Evolutionary conservation across 2,888 invertebrate species (phyloP).

Genomic region (Andrena chrysosceles): DNA sequence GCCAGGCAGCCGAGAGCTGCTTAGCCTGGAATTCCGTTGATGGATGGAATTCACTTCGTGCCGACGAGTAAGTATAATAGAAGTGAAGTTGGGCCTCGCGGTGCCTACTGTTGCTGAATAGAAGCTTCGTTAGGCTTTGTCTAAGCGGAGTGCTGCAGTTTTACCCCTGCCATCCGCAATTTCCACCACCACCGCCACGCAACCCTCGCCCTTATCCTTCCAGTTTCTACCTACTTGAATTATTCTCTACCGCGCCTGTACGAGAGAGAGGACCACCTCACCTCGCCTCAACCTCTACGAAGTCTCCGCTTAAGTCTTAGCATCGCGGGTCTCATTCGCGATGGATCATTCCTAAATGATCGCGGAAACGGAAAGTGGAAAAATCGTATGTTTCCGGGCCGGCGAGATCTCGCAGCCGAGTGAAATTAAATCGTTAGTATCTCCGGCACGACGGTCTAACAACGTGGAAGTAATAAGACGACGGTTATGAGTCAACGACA

Average conservation of each 20-base stretch:
- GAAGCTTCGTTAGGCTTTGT: conserved; percentile 79
- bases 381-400: background rate
- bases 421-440: conserved; percentile 33
- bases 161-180: conserved; percentile 59
- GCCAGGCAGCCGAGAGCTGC: conserved; percentile 61
- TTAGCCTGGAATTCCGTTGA: conserved; percentile 72
- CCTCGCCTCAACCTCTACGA: too few relatives aligned
- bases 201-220: conserved; percentile 56
- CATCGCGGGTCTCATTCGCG: background rate
- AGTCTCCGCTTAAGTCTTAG: background rate
- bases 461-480: conserved; percentile 59
- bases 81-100: conserved; percentile 75
- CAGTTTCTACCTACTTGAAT: conserved; percentile 71
- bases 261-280: conserved; percentile 31
- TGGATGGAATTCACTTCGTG: conserved; percentile 74
- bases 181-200: conserved; percentile 43
- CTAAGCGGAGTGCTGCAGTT: conserved; percentile 72
- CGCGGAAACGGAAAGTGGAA: background rate
- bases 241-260: conserved; percentile 65
- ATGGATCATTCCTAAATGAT: background rate
- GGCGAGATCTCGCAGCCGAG: background rate
- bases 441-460: conserved; percentile 21
- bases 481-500: conserved; percentile 68
- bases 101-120: conserved; percentile 77
- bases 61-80: conserved; percentile 75